Base-by-base conservation (phyloP, 23 tunicate genomes). In the Clavelina lepadiformis region DNA sequence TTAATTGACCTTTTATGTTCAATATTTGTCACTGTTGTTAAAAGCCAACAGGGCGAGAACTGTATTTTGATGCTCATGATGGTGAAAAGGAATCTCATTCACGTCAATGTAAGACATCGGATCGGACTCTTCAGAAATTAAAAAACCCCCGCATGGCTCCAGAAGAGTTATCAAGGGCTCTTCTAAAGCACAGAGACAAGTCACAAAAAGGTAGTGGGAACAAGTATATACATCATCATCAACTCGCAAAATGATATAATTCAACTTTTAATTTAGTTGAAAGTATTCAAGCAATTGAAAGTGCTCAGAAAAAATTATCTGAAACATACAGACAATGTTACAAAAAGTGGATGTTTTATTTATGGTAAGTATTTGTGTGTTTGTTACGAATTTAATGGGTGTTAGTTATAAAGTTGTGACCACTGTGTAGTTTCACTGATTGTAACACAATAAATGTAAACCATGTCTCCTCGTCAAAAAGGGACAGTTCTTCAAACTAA, bases 21-120 rank as follows among this genome's bases (percentile, higher is more conserved):
- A 11, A 11, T 11, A 11, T 44, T 11, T 44, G 15, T 15, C 13
- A 44, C 13, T 44, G 11, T 15, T 44, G 18, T 56, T 57, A 46
- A 5, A 31, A 77, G 82, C 91, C 82, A 5, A 65, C 82, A 3
- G 76, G 67, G 20, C 33, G 75, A 23, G 91, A 83, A 51, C 51
- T 83, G 41, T 83, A 83, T 49, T 83, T 83, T 61, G 82, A 83
- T 18, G 65, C 82, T 23, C 89, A 82, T 55, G 56, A 51, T 23
- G 51, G 34, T 31, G 21, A 22, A 35, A 65, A 54, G 53, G 52
- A 35, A 2, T 22, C 73, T 7, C n/a, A n/a, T n/a, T n/a, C n/a
- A n/a, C n/a, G n/a, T n/a, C n/a, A n/a, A n/a, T n/a, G n/a, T n/a
- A 49, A 34, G 28, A 83, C 91, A 1, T 83, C 91, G 18, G 81